Percentiles rank a stretch among this genome's conserved stretches.
Conservation (phyloP, 2,113 vertebrate species). For the Donacobius atricapilla region DNA sequence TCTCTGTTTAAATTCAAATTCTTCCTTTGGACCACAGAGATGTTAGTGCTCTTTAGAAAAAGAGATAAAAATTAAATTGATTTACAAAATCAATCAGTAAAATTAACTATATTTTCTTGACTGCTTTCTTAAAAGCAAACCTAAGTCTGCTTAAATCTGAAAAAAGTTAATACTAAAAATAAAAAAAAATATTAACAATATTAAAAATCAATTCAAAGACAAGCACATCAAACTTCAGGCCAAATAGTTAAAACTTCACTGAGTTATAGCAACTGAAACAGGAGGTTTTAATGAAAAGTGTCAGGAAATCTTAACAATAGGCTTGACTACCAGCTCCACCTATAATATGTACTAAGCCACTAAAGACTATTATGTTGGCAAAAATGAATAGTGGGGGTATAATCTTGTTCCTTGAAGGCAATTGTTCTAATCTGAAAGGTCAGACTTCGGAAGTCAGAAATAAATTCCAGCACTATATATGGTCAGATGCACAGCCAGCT, state of each 20-base stretch:
- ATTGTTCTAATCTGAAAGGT: constrained; percentile 50
- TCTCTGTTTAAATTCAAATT: neutral
- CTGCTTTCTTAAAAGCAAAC: neutral
- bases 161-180: too few relatives aligned
- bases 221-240: neutral
- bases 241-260: constrained; percentile 28
- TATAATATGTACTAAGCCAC: constrained; percentile 42
- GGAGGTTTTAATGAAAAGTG: constrained; percentile 39
- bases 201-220: neutral
- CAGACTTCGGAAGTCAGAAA: constrained; percentile 9
- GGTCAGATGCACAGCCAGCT: neutral
- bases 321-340: constrained; percentile 53
- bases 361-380: constrained; percentile 15
- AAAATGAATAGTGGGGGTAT: neutral
- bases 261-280: neutral
- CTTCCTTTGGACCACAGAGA: neutral
- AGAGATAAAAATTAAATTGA: neutral
- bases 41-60: neutral
- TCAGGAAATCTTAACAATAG: constrained; percentile 59
- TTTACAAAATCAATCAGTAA: neutral
- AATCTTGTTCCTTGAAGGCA: constrained; percentile 44
- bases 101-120: neutral
- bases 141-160: neutral
- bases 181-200: too few relatives aligned
- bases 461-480: constrained; percentile 7